Evolutionary conservation across 37 sponge, comb jelly and placozoan species (phyloP).

Genomic region (Trichoplax adhaerens): DNA sequence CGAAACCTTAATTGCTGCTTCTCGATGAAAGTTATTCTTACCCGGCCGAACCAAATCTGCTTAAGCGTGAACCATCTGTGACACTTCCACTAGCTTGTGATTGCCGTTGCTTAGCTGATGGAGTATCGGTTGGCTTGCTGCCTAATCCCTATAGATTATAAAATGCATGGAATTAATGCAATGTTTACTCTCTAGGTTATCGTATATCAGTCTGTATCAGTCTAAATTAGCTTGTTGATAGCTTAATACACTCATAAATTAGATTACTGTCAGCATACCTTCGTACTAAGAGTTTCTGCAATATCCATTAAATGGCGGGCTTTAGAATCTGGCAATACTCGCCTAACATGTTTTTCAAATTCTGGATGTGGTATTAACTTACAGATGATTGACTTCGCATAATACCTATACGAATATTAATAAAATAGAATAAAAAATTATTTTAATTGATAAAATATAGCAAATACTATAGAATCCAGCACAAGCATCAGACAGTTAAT

Average conservation of each 20-base stretch:
- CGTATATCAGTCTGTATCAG: no score
- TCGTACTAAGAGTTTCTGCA: slow-evolving; percentile 34
- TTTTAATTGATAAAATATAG: neutral
- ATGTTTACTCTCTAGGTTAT: neutral
- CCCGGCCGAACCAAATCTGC: slow-evolving; percentile 2
- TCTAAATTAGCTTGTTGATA: no score
- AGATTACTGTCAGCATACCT: slow-evolving; percentile 18
- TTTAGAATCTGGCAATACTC: slow-evolving; percentile 12
- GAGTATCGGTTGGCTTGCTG: slow-evolving; percentile 28
- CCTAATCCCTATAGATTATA: slow-evolving; percentile 45
- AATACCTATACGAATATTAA: slow-evolving; percentile 17
- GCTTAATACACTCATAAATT: no score
- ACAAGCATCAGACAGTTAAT: neutral
- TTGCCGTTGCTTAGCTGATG: slow-evolving; percentile 11
- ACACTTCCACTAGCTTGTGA: slow-evolving; percentile 17
- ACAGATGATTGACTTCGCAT: slow-evolving; percentile 11
- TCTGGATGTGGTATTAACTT: neutral
- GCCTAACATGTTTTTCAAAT: neutral
- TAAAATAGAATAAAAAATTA: no score
- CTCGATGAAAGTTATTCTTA: neutral
- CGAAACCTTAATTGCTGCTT: neutral
- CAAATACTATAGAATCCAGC: neutral
- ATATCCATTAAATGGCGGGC: slow-evolving; percentile 18
- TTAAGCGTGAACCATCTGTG: slow-evolving; percentile 5
- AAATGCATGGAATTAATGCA: neutral